Conservation (phyloP, 2,113 vertebrate species). For the Anarrhichthys ocellatus region DNA sequence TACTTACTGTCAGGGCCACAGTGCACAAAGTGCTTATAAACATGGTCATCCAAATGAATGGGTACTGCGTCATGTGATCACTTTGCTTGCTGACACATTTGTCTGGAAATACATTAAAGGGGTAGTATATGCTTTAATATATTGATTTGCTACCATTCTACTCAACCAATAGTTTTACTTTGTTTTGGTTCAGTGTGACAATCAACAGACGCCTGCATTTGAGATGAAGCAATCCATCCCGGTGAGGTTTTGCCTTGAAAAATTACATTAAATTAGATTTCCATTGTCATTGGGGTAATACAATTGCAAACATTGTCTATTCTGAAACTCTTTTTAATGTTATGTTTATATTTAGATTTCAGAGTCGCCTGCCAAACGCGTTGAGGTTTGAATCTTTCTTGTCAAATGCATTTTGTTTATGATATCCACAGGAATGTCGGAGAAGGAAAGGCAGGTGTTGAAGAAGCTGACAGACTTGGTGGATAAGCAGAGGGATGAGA, state of each 20-base stretch:
- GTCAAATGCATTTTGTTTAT: neutral
- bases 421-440: slow-evolving; percentile 85
- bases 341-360: neutral
- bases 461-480: slow-evolving; percentile 91
- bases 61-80: neutral
- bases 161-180: neutral
- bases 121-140: neutral
- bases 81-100: neutral
- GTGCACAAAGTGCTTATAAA: slow-evolving; percentile 9
- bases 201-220: neutral
- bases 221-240: neutral
- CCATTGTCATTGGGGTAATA: neutral
- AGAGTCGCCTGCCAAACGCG: neutral
- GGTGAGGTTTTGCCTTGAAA: neutral
- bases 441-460: slow-evolving; percentile 90
- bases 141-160: neutral
- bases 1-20: slow-evolving; percentile 46
- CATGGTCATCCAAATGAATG: slow-evolving; percentile 2
- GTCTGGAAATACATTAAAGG: neutral
- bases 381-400: neutral
- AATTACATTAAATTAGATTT: neutral
- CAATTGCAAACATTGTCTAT: neutral
- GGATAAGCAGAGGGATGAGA: slow-evolving; percentile 92
- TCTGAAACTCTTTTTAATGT: neutral
- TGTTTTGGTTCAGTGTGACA: neutral